Evolutionary conservation across 1,140 invertebrate genomes (phyloP).

Genomic region (Drosophila busckii): DNA sequence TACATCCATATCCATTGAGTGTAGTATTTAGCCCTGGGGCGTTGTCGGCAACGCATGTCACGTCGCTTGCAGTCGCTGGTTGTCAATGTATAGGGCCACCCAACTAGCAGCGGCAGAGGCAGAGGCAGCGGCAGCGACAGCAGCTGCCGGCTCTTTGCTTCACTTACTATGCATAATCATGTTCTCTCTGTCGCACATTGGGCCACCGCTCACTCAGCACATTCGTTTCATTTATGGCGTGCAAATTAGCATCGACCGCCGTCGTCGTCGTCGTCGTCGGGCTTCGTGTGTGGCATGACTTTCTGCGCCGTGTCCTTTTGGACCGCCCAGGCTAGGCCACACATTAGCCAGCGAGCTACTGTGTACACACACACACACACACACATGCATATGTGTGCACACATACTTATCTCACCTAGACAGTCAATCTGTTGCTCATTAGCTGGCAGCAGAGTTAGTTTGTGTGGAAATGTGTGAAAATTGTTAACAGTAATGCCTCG

Average conservation of each 20-base stretch:
- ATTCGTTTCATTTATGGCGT: slow-evolving; percentile 76
- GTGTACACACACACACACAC: too few species aligned
- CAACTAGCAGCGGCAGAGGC: slow-evolving; percentile 24
- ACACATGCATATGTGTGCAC: not conserved
- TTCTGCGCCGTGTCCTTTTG: slow-evolving; percentile 42
- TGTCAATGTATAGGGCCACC: slow-evolving; percentile 26
- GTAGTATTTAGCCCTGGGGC: slow-evolving; percentile 30
- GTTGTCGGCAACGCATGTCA: slow-evolving; percentile 43
- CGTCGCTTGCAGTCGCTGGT: slow-evolving; percentile 17
- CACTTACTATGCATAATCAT: slow-evolving; percentile 12
- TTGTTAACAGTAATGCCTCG: slow-evolving; percentile 59
- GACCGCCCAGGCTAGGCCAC: slow-evolving; percentile 23
- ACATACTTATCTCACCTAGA: not conserved
- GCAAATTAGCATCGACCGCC: slow-evolving; percentile 69
- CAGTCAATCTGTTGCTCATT: slow-evolving; percentile 54
- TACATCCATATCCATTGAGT: too few species aligned
- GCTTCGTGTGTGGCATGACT: slow-evolving; percentile 71
- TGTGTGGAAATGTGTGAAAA: slow-evolving; percentile 57
- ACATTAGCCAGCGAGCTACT: slow-evolving; percentile 28
- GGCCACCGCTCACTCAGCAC: slow-evolving; percentile 50
- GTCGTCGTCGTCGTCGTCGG: too few species aligned
- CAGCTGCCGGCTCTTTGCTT: slow-evolving; percentile 30
- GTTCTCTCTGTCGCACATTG: not conserved
- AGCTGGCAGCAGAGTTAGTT: slow-evolving; percentile 28
- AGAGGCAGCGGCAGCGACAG: not conserved